Evolutionary conservation across 2,888 invertebrate genomes (phyloP), one percentile per base, ranked within the genome.

Genomic region (Trachelus tabidus): DNA sequence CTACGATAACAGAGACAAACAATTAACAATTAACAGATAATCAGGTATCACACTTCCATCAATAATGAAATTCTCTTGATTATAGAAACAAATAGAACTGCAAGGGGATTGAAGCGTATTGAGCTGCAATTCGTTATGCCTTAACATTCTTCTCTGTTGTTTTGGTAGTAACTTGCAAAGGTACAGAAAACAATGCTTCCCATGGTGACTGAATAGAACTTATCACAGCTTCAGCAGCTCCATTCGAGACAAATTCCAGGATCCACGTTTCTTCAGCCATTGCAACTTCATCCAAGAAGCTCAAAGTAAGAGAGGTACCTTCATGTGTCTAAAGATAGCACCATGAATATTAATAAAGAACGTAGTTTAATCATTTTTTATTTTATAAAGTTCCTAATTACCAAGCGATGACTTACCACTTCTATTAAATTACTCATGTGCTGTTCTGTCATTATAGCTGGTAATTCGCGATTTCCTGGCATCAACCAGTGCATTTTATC

Each of bases 181-280:
- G 92, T 79, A 93, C 92, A 56, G 93, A 93, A 85, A 94, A 94
- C 4, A 94, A 83, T 83, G 92, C 90, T 83, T 94, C 93, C 94
- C 94, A 94, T 1, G 93, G 93, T 79, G 91, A 88, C 75, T 91
- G 92, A 77, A 94, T 92, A 11, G 92, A 92, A 84, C 92, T 91
- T 3, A 94, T 89, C 73, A 93, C 92, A 76, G 92, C 91, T 74
- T 92, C 91, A 9, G 92, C 91, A 82, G 92, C 92, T 71, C 90
- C 89, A 11, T 85, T 81, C 1, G 93, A 93, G 79, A 92, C 92
- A 78, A 93, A 93, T 76, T 87, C 86, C 40, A 93, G 87, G 40
- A 87, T 90, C 94, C 94, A 94, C 1, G 88, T 82, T 83, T 93
- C 93, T 79, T 92, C 92, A 68, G 89, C 89, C 75, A 92, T 92